These are phyloP conservation scores for Actias luna DNA, from an alignment of 2,888 invertebrate species.

Conservation along the genomic window DNA sequence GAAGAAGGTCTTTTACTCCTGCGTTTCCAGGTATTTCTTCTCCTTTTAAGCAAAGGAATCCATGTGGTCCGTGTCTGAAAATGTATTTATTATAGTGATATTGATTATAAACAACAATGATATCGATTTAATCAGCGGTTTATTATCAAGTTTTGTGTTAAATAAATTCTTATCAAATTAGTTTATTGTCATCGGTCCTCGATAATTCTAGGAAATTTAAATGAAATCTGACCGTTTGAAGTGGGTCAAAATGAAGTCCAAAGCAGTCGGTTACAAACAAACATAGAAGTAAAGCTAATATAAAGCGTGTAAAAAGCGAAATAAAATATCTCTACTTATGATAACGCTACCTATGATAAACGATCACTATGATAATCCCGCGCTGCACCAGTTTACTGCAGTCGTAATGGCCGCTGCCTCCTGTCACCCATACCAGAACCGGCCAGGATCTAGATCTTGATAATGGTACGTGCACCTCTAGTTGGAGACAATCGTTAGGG, in stretches of 20 bases:
- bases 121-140: no score
- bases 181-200: no score
- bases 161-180: no score
- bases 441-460: slow-evolving; percentile 48
- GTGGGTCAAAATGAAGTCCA: no score
- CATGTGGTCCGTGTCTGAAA: slow-evolving; percentile 60
- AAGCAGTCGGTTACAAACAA: no score
- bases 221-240: no score
- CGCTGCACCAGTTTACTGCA: slow-evolving; percentile 55
- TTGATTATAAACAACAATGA: no score
- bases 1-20: slow-evolving; percentile 63
- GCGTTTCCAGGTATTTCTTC: slow-evolving; percentile 67
- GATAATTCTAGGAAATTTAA: no score
- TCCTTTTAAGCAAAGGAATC: slow-evolving; percentile 61
- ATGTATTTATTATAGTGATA: slow-evolving; percentile 5
- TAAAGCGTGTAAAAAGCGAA: background rate
- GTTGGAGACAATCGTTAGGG: slow-evolving; percentile 83
- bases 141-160: no score
- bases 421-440: slow-evolving; percentile 65
- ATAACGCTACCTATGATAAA: slow-evolving; percentile 57
- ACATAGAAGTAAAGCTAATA: no score
- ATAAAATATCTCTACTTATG: background rate
- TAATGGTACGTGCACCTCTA: slow-evolving; percentile 84
- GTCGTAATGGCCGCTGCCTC: slow-evolving; percentile 49
- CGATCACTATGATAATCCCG: slow-evolving; percentile 57